These are phyloP conservation scores for Drosophila guanche DNA, from an alignment of 1,140 invertebrate genomes.

Conservation along the genomic window DNA sequence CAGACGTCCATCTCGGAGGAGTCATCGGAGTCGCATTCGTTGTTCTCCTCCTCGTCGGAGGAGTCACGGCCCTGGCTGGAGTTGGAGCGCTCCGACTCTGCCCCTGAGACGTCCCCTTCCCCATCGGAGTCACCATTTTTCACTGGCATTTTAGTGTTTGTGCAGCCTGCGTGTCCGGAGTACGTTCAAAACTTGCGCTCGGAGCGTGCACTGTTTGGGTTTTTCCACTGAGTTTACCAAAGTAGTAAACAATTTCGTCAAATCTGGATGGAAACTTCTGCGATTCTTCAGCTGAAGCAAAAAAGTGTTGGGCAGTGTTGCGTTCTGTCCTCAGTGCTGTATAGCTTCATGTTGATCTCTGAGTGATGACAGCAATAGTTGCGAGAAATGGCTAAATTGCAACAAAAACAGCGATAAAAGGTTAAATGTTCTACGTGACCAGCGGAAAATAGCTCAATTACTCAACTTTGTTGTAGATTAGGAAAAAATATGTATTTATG, in stretches of 20 bases:
- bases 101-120: slow-evolving; percentile 85
- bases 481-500: too few relatives aligned
- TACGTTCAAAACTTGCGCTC: background rate
- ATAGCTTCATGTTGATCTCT: too few relatives aligned
- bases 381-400: too few relatives aligned
- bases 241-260: background rate
- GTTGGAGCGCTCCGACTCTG: slow-evolving; percentile 86
- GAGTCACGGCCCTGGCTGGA: slow-evolving; percentile 87
- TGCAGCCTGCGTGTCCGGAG: background rate
- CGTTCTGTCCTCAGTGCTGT: too few relatives aligned
- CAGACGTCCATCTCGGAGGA: slow-evolving; percentile 96
- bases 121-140: slow-evolving; percentile 86
- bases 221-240: background rate
- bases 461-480: too few relatives aligned
- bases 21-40: slow-evolving; percentile 90
- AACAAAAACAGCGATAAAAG: too few relatives aligned
- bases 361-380: too few relatives aligned
- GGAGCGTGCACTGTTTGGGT: background rate
- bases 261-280: slow-evolving; percentile 27
- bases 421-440: too few relatives aligned
- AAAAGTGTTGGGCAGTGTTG: slow-evolving; percentile 19
- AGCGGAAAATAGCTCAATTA: too few relatives aligned
- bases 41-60: slow-evolving; percentile 87
- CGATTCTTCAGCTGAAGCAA: slow-evolving; percentile 25
- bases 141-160: slow-evolving; percentile 81